These are phyloP conservation scores for Copidosoma floridanum DNA, from an alignment of 1,140 invertebrate genomes.

Conservation along the genomic window DNA sequence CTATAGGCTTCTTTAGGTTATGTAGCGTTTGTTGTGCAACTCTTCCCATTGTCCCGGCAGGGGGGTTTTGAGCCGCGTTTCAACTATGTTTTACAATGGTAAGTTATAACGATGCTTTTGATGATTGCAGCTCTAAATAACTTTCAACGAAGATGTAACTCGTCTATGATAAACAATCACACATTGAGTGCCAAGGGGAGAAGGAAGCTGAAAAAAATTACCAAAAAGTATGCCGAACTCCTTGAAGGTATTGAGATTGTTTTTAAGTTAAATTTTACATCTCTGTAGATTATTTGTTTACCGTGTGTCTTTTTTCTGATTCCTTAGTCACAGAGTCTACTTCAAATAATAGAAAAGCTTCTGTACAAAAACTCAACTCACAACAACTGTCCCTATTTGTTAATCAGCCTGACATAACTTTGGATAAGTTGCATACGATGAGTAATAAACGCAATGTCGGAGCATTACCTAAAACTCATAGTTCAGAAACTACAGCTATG, in stretches of 20 bases:
- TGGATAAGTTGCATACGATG: slow-evolving; percentile 60
- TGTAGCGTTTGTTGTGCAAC: no score
- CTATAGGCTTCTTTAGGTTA: no score
- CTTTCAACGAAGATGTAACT: no score
- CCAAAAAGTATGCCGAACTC: slow-evolving; percentile 56
- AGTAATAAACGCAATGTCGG: slow-evolving; percentile 20
- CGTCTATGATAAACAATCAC: slow-evolving; percentile 30
- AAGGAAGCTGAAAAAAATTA: slow-evolving; percentile 29
- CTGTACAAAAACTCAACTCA: slow-evolving; percentile 64
- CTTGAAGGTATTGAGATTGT: slow-evolving; percentile 52
- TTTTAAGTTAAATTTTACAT: slow-evolving; percentile 13
- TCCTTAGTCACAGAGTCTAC: slow-evolving; percentile 61
- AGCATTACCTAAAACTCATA: no score
- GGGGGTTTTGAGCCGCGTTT: no score
- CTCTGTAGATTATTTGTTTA: background rate
- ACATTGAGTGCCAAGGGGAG: background rate
- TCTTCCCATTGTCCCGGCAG: no score
- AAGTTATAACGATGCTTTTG: no score
- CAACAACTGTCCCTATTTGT: slow-evolving; percentile 65
- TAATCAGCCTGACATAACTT: slow-evolving; percentile 56
- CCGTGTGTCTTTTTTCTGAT: no score
- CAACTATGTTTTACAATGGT: no score
- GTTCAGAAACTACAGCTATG: no score
- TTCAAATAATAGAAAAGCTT: slow-evolving; percentile 63
- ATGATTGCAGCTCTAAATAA: no score